Base-by-base conservation (phyloP, 2,888 invertebrate genomes). In the Lepetodrilus schrolli region DNA sequence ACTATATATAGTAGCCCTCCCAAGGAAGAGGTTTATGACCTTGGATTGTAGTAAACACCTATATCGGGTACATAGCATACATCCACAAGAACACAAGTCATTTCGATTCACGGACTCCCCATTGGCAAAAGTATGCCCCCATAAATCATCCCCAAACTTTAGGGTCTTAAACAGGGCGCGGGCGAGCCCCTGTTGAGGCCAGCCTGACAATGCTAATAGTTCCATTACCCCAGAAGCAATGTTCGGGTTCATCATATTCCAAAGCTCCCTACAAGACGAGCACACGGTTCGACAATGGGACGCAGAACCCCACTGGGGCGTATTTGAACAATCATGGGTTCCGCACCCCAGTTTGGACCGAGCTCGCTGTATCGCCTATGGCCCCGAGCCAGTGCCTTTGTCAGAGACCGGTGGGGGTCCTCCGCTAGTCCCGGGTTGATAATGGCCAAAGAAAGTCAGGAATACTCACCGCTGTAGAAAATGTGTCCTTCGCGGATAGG, bases 121-220 rank as follows among this genome's bases (percentile, higher is more conserved):
- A 30, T 26, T 58, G 58, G 26, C 58, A 58, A 50, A 43, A 43
- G n/a, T 13, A 34, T 30, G 30, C 58, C 48, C 17, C 58, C 58
- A 58, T 58, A 58, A 58, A 58, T 58, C 58, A 58, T 58, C n/a
- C 23, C 17, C 10, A 34, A 34, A 30, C 23, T 17, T 26, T 17
- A 17, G 58, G 58, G 58, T n/a, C 30, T 58, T 58, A 58, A 34
- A 58, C 26, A 58, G 30, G 58, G 58, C 30, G 26, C 30, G 26
- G 30, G 30, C 7, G 58, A 30, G n/a, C 17, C 58, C 58, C 58
- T 34, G 58, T 23, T 26, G 34, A 58, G 58, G 58, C 58, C 30
- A 26, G 10, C 58, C 58, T 30, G 48, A 58, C 58, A 58, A 58
- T 58, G 34, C 58, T 58, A 58, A 58, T 58, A 58, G 58, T 58